Base-by-base conservation (phyloP, 1,140 invertebrate genomes). In the Sarcophaga peregrina region DNA sequence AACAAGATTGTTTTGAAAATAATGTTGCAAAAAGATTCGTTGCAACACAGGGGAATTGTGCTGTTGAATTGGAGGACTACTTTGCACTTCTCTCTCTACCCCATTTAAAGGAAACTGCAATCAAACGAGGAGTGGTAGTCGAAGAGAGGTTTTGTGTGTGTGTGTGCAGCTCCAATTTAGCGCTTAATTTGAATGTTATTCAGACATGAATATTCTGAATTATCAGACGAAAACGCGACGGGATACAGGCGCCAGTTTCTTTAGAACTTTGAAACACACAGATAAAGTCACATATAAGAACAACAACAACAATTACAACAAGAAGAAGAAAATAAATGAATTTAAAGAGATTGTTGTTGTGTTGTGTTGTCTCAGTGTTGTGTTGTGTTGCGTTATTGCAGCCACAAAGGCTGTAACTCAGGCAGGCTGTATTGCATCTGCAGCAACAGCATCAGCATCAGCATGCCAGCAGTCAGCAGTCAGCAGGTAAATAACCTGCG, bases 181-280 rank as follows among this genome's bases (percentile, higher is more conserved):
- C 48, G 75, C 75, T 78, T 78, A 78, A 78, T 78, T 78, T 78
- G 75, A 78, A 78, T 78, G 75, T 78, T 78, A 78, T 78, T 78
- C 75, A 50, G 50, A 78, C 75, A 52, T 78, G 75, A 47, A 78
- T 78, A 78, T 48, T 78, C 75, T 50, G 47, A 47, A 78, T 52
- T 78, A 78, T 78, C 75, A 78, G 75, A 78, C 75, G n/a, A 50
- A 78, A 78, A 78, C 75, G 47, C 75, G 75, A 78, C 75, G 75
- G 75, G 75, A 78, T 50, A 78, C 50, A 78, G 75, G 75, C 75
- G 75, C 75, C 75, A 78, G 74, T 76, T 76, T 76, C 74, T 47
- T 47, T 13, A 10, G n/a, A 48, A 25, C 47, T 50, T 20, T 20
- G 17, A 76, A 76, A 37, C 25, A 37, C 25, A 37, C 25, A 37